Conservation (phyloP, 2,797 vertebrate genomes). For the Cryptoblepharus egeriae region DNA sequence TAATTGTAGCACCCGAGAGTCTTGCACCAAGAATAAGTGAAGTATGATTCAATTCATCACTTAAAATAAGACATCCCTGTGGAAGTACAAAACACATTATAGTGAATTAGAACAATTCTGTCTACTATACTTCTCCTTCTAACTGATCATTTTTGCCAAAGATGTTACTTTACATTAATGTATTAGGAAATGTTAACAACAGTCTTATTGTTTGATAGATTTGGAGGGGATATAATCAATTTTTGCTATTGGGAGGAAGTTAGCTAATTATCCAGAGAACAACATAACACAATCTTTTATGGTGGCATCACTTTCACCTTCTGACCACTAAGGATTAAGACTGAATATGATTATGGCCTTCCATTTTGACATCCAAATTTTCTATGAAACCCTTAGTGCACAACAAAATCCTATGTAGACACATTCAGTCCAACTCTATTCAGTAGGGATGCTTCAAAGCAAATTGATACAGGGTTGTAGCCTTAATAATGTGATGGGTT, state of each 20-base stretch:
- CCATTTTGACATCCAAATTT: neutral
- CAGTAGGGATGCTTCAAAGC: no score
- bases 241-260: neutral
- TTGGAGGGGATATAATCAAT: neutral
- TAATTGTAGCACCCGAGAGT: conserved; percentile 90
- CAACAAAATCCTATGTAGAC: no score
- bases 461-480: no score
- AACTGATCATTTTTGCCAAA: neutral
- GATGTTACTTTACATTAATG: neutral
- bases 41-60: conserved; percentile 93
- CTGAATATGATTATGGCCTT: neutral
- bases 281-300: neutral
- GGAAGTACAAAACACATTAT: conserved; percentile 55
- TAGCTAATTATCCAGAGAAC: neutral
- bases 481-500: no score
- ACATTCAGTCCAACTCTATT: no score
- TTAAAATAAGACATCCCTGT: conserved; percentile 94
- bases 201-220: neutral
- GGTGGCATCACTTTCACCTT: neutral
- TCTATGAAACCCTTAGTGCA: neutral
- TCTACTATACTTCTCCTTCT: no score
- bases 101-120: neutral
- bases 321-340: neutral
- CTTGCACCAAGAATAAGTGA: conserved; percentile 92
- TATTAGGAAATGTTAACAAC: neutral